Evolutionary conservation across 2,113 vertebrate species (phyloP).

Genomic region (Vimba vimba): DNA sequence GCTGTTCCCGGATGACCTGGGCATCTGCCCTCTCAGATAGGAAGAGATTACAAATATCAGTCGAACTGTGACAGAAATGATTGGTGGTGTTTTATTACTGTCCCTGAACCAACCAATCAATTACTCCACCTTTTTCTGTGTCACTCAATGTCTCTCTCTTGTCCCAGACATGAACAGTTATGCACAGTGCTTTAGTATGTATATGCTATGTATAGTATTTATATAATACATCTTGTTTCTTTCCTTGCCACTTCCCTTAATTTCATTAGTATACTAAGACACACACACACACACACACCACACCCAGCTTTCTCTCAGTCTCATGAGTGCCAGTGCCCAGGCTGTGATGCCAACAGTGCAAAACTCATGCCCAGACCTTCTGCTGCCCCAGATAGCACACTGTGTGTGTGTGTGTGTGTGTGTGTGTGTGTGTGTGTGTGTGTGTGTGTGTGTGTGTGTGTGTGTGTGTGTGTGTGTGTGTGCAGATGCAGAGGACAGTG

Average conservation of each 20-base stretch:
- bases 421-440: no score
- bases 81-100: neutral
- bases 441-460: constrained; percentile 31
- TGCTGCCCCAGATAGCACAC: constrained; percentile 56
- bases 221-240: neutral
- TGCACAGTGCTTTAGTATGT: neutral
- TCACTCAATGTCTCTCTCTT: neutral
- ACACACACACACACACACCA: constrained; percentile 60
- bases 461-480: constrained; percentile 23
- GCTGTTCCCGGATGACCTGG: constrained; percentile 80
- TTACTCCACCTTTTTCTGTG: neutral
- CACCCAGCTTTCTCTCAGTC: constrained; percentile 57
- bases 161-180: neutral
- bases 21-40: constrained; percentile 73
- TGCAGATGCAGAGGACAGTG: constrained; percentile 54
- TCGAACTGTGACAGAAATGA: constrained; percentile 9
- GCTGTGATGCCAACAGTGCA: constrained; percentile 55
- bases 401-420: constrained; percentile 26
- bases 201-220: no score
- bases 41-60: constrained; percentile 27
- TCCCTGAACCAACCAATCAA: neutral
- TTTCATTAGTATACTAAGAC: constrained; percentile 55
- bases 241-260: constrained; percentile 42
- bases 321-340: constrained; percentile 49
- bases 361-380: constrained; percentile 60